Conservation (phyloP, 2,113 vertebrate genomes). For the Megaceryle torquata region DNA sequence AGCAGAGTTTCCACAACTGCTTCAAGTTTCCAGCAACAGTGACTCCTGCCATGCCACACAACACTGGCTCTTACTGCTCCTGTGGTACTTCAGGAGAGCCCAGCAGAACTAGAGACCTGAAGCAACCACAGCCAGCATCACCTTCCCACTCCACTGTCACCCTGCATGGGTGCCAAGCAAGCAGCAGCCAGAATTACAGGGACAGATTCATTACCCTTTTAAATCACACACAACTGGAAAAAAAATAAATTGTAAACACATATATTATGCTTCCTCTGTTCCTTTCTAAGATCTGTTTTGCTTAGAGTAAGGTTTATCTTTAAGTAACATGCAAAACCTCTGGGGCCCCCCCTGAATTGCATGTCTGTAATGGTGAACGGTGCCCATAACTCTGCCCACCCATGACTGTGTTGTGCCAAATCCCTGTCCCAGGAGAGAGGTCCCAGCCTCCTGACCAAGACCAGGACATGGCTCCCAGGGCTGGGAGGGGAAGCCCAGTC, state of each 20-base stretch:
- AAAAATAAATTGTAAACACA: too few relatives aligned
- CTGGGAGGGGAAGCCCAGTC: not conserved
- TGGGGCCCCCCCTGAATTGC: rapidly evolving
- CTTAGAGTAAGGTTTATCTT: not conserved
- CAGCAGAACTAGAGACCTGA: not conserved
- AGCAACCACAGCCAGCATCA: not conserved
- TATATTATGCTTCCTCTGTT: not conserved
- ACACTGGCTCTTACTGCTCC: not conserved
- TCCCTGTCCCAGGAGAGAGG: not conserved
- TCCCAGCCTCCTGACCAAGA: not conserved
- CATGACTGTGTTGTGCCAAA: rapidly evolving
- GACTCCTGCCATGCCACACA: not conserved
- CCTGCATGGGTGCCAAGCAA: not conserved
- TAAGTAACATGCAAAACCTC: not conserved
- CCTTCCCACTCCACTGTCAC: rapidly evolving
- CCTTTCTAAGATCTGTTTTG: not conserved
- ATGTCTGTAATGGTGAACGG: not conserved
- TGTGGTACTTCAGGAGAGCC: not conserved
- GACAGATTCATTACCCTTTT: not conserved
- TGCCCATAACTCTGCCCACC: not conserved
- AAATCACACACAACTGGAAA: not conserved
- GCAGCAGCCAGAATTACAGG: not conserved
- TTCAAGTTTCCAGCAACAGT: not conserved
- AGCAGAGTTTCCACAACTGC: not conserved
- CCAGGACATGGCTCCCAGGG: not conserved